Conservation (phyloP, 1,140 invertebrate species). For the Tribolium castaneum region DNA sequence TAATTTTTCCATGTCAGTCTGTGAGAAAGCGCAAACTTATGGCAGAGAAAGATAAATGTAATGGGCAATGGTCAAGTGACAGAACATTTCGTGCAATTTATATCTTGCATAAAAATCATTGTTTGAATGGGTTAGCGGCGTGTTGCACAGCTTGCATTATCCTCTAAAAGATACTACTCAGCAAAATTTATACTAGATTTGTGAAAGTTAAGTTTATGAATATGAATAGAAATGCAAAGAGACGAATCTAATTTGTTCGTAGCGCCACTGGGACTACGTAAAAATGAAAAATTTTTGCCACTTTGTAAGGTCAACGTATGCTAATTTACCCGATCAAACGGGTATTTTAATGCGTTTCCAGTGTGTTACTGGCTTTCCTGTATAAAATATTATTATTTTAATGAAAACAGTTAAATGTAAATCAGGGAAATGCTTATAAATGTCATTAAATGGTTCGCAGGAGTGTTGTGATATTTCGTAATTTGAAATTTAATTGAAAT, state of each 20-base stretch:
- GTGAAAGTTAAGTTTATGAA: not conserved
- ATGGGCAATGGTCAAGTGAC: not conserved
- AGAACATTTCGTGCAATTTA: not conserved
- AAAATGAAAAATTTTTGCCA: conserved; percentile 2
- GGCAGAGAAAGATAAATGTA: not conserved
- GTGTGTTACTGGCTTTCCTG: conserved; percentile 7
- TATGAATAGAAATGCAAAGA: not conserved
- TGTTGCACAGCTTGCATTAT: not conserved
- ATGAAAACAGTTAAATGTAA: conserved; percentile 4
- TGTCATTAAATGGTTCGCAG: not conserved
- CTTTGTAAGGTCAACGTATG: conserved; percentile 7
- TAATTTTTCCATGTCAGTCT: not conserved
- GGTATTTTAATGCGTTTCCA: conserved; percentile 2
- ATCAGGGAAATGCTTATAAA: not conserved
- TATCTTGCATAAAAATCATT: not conserved
- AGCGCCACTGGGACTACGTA: not conserved
- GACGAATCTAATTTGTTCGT: not conserved
- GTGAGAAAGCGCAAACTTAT: not conserved
- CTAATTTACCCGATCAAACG: not conserved
- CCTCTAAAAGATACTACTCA: not conserved
- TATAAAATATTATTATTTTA: conserved; percentile 9
- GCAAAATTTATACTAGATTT: not conserved
- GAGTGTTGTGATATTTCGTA: not conserved
- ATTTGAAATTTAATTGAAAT: not conserved
- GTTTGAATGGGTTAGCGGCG: not conserved